Evolutionary conservation across 1,140 invertebrate genomes (phyloP).

Genomic region (Drosophila rhopaloa): DNA sequence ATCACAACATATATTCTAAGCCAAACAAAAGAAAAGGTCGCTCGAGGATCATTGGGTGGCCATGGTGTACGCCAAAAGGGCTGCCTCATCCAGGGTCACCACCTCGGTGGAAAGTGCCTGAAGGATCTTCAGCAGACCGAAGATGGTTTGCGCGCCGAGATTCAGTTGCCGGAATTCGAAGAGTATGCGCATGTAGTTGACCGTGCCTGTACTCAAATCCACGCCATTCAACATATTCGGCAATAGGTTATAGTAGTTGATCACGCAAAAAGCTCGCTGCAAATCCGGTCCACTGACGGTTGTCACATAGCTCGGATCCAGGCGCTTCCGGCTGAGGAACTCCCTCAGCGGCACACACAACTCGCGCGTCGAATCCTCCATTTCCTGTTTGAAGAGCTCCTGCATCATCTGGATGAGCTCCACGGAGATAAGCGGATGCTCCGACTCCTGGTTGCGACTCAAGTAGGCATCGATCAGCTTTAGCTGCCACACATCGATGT

Average conservation of each 20-base stretch:
- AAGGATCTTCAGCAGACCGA: constrained; percentile 79
- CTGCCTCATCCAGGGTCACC: constrained; percentile 23
- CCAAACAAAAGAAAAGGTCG: background rate
- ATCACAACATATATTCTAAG: background rate
- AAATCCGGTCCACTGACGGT: constrained; percentile 60
- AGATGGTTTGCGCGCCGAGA: constrained; percentile 76
- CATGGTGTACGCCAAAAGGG: constrained; percentile 31
- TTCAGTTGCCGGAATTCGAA: constrained; percentile 75
- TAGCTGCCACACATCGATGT: constrained; percentile 80
- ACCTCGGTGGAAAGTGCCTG: constrained; percentile 56
- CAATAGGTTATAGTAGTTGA: constrained; percentile 88
- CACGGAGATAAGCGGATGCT: constrained; percentile 67
- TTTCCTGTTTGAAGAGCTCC: constrained; percentile 66
- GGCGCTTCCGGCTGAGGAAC: constrained; percentile 55
- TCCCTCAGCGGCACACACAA: constrained; percentile 55
- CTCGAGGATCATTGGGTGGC: constrained; percentile 2
- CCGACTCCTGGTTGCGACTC: constrained; percentile 15
- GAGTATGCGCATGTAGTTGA: constrained; percentile 80
- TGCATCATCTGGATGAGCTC: constrained; percentile 74
- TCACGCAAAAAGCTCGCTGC: constrained; percentile 85
- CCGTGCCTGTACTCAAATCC: constrained; percentile 53
- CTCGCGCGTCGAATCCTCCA: constrained; percentile 57
- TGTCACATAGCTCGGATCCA: constrained; percentile 67
- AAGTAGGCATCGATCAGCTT: constrained; percentile 70
- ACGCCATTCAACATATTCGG: constrained; percentile 81